Percentiles rank a stretch among this genome's conserved stretches.
Evolutionary conservation across 1,140 invertebrate species (phyloP).

Genomic region (Drosophila hydei): DNA sequence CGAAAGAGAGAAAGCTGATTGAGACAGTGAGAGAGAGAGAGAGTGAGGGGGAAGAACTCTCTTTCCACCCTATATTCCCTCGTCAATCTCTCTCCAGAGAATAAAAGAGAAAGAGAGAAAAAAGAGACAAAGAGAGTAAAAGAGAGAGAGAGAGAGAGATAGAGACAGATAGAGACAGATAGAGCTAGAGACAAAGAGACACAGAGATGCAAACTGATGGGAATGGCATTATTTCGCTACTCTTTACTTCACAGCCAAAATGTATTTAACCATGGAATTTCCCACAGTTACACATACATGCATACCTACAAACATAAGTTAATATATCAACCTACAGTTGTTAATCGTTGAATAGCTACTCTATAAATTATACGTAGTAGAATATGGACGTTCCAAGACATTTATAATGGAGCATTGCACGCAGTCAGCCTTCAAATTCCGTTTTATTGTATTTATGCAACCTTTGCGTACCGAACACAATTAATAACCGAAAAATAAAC

Average conservation of each 20-base stretch:
- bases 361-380: not conserved
- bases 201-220: no score
- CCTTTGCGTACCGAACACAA: not conserved
- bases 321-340: no score
- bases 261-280: not conserved
- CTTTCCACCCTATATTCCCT: no score
- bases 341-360: not conserved
- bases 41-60: no score
- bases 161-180: not conserved
- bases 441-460: not conserved
- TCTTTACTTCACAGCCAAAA: not conserved
- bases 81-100: no score
- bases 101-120: not conserved
- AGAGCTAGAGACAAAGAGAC: not conserved
- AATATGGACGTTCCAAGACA: not conserved
- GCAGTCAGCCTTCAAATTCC: conserved; percentile 11
- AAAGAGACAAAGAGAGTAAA: not conserved
- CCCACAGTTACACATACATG: no score
- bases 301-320: no score
- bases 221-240: no score
- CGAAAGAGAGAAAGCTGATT: not conserved
- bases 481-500: not conserved
- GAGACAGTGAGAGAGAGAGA: not conserved
- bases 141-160: not conserved
- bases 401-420: conserved; percentile 3